Base-by-base conservation (phyloP, 2,113 vertebrate species). In the Nyctibius bracteatus region DNA sequence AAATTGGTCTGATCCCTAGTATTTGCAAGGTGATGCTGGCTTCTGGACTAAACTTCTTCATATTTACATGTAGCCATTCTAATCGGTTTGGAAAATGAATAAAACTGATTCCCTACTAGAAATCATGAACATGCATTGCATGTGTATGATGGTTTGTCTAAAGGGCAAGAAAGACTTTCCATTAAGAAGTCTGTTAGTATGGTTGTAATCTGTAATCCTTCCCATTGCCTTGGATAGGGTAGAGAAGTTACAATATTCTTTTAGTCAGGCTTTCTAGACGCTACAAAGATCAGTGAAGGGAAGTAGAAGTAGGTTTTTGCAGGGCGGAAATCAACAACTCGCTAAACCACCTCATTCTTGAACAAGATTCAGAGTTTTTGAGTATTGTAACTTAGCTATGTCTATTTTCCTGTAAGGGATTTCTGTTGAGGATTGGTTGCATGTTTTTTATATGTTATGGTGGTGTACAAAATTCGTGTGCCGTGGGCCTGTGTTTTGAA, bases 101-200 rank as follows among this genome's bases (percentile, higher is more conserved):
- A 31, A 80, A 88, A 30, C 5, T 28, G 19, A 58, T 74, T 63
- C 4, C 8, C 2, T 77, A 3, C 8, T 80, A 67, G 30, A 51
- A 80, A 55, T 25, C 2, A 3, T n/a, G 39, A 77, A 18, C 5
- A 1, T 27, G 28, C 27, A 8, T 63, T 72, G 20, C 2, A 0
- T 59, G 24, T 52, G 6, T 63, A 2, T 37, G 7, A 31, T 79
- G 18, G 17, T 31, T 77, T 80, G 15, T 70, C 24, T 61, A 23
- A 71, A 35, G 9, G 44, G 6, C 41, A 74, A 51, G 71, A 73
- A 44, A 41, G 33, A 30, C 12, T 12, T 59, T n/a, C 8, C 6
- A 12, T 57, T 68, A 72, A 67, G 44, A 63, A 70, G 17, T 57
- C 15, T 25, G 11, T 54, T 86, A 51, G 37, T 21, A 4, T 1